Conservation (phyloP, 2,113 vertebrate species). For the Pelvicachromis taeniatus region DNA sequence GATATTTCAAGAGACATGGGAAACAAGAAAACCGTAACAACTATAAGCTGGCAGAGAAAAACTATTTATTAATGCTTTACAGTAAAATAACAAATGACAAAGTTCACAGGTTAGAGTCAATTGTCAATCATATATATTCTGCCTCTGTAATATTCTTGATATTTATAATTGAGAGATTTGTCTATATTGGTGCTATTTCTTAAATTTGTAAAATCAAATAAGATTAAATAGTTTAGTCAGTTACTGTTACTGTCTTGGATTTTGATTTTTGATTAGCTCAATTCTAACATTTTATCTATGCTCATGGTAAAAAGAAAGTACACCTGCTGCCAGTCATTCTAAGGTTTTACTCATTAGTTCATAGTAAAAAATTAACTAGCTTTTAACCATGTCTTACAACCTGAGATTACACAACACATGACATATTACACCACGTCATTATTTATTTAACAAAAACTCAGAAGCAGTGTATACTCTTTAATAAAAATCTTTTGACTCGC, state of each 20-base stretch:
- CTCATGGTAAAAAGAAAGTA: not conserved
- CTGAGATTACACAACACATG: not conserved
- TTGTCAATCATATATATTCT: too few species aligned
- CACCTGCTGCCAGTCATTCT: not conserved
- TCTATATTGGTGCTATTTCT: too few species aligned
- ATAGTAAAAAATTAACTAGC: not conserved
- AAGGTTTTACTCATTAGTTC: not conserved
- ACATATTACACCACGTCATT: not conserved
- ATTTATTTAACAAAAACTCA: not conserved
- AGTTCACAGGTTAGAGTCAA: too few species aligned
- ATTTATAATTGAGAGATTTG: too few species aligned
- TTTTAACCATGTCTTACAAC: not conserved
- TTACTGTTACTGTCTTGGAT: too few species aligned
- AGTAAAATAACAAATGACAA: too few species aligned
- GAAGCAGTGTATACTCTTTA: not conserved
- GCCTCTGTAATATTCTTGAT: too few species aligned
- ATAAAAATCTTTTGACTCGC: not conserved
- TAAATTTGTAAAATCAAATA: too few species aligned
- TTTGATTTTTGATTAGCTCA: not conserved
- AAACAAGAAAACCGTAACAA: not conserved
- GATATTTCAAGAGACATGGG: not conserved
- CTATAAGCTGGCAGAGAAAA: not conserved
- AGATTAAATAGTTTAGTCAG: too few species aligned
- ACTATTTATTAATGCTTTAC: not conserved
- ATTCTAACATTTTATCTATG: not conserved